Evolutionary conservation across 2,888 invertebrate species (phyloP).

Genomic region (Platycheirus albimanus): DNA sequence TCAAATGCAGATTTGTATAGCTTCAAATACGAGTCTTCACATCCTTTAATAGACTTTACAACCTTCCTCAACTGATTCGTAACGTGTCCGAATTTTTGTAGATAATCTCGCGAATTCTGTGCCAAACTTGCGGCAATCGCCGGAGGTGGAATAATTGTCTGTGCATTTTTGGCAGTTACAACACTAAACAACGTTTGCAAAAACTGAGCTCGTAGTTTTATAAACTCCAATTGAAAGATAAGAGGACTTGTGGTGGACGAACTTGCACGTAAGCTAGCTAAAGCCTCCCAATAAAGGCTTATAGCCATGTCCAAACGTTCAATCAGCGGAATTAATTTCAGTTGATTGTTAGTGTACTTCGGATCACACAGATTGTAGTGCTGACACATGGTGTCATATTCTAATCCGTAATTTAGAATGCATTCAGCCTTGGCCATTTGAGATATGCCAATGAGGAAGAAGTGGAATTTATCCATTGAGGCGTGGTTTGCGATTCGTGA

Average conservation of each 20-base stretch:
- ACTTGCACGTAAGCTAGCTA: conserved; percentile 83
- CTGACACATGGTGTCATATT: conserved; percentile 82
- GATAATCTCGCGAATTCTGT: conserved; percentile 89
- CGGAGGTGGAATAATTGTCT: conserved; percentile 95
- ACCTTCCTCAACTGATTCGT: conserved; percentile 91
- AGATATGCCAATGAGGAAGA: conserved; percentile 93
- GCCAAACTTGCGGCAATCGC: conserved; percentile 94
- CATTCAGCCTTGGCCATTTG: conserved; percentile 90
- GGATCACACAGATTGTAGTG: conserved; percentile 79
- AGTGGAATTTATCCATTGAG: conserved; percentile 93
- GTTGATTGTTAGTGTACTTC: conserved; percentile 76
- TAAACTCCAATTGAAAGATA: conserved; percentile 89
- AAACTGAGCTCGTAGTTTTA: conserved; percentile 89
- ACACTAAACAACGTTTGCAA: conserved; percentile 85
- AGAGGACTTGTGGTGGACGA: conserved; percentile 83
- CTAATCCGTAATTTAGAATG: conserved; percentile 84
- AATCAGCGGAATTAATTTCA: conserved; percentile 81
- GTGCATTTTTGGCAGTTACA: conserved; percentile 83
- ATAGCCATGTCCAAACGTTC: conserved; percentile 84
- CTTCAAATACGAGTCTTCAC: conserved; percentile 89
- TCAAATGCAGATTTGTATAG: conserved; percentile 93
- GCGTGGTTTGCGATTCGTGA: conserved; percentile 87
- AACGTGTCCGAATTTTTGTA: conserved; percentile 90
- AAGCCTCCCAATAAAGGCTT: conserved; percentile 86
- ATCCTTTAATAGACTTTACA: conserved; percentile 87